These are phyloP conservation scores for Blastobasis adustella DNA, from an alignment of 2,888 invertebrate genomes.

Conservation along the genomic window DNA sequence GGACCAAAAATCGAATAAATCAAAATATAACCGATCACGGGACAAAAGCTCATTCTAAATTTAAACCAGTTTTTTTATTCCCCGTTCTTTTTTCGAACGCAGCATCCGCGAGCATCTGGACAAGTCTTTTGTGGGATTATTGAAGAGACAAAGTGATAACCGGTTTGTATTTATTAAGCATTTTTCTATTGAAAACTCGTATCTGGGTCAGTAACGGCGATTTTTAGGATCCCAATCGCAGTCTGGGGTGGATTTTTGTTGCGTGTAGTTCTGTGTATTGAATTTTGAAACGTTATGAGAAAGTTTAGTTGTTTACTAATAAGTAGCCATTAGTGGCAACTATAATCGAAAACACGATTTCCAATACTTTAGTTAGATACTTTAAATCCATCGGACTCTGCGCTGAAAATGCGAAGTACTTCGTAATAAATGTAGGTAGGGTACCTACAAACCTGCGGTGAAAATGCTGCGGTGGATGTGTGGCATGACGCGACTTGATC, in stretches of 20 bases:
- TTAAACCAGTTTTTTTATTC: slow-evolving; percentile 54
- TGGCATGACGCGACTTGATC: no score
- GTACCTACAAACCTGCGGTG: no score
- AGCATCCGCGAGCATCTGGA: slow-evolving; percentile 68
- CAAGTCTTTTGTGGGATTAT: slow-evolving; percentile 46
- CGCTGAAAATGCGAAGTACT: no score
- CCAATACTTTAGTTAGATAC: no score
- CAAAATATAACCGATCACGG: slow-evolving; percentile 67
- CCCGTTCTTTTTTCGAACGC: slow-evolving; percentile 40
- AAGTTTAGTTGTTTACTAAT: no score
- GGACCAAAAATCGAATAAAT: slow-evolving; percentile 72
- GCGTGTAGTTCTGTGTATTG: neutral
- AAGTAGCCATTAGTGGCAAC: no score
- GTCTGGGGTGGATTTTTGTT: slow-evolving; percentile 17
- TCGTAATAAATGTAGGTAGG: no score
- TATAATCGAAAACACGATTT: no score
- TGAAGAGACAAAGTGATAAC: slow-evolving; percentile 62
- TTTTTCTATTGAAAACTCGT: slow-evolving; percentile 33
- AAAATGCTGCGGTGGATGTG: no score
- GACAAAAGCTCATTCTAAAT: slow-evolving; percentile 63
- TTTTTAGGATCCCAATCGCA: slow-evolving; percentile 29
- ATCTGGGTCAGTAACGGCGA: slow-evolving; percentile 66
- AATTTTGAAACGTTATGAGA: no score
- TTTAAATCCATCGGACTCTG: no score
- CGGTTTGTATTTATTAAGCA: slow-evolving; percentile 48